phyloP scores from a whole-genome alignment of 2,888 invertebrate species.

The Netelia fuscicornis region DNA sequence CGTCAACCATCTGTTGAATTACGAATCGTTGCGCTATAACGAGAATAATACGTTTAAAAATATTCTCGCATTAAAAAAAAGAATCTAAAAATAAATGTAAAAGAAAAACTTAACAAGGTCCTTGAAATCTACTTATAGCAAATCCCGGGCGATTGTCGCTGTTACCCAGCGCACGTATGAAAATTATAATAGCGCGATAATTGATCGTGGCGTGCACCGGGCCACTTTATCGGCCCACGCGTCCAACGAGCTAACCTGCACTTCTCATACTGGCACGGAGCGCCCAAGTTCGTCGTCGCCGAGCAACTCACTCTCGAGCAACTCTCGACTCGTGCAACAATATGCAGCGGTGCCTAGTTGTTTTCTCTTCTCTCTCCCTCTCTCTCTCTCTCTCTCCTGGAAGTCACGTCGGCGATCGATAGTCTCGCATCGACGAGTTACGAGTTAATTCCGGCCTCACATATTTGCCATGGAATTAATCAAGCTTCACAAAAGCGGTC shows the following conservation, averaged over 20 bases:
- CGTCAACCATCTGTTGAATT: constrained; percentile 32
- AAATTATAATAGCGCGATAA: constrained; percentile 68
- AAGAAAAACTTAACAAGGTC: constrained; percentile 52
- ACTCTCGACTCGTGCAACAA: constrained; percentile 46
- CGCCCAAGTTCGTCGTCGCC: constrained; percentile 47
- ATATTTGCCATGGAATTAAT: constrained; percentile 80
- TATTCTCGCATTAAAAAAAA: constrained; percentile 30
- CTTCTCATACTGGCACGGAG: constrained; percentile 48
- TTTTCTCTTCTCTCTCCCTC: constrained; percentile 12
- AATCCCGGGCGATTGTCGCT: constrained; percentile 47
- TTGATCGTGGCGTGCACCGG: constrained; percentile 68
- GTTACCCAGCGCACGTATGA: constrained; percentile 44
- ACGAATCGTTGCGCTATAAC: constrained; percentile 44
- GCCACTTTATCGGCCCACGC: constrained; percentile 65
- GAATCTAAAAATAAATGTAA: neutral
- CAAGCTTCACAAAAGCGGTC: constrained; percentile 77
- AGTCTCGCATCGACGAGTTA: constrained; percentile 72
- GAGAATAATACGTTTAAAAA: constrained; percentile 56
- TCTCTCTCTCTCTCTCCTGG: constrained; percentile 31
- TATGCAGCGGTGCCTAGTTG: neutral
- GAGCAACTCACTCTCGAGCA: constrained; percentile 16
- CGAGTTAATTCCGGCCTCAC: constrained; percentile 78
- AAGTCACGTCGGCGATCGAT: constrained; percentile 66
- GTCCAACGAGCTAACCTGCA: constrained; percentile 55
- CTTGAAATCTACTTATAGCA: constrained; percentile 54